Evolutionary conservation across 2,113 vertebrate genomes (phyloP), one percentile per base, ranked within the genome.

Genomic region (Chitala chitala): DNA sequence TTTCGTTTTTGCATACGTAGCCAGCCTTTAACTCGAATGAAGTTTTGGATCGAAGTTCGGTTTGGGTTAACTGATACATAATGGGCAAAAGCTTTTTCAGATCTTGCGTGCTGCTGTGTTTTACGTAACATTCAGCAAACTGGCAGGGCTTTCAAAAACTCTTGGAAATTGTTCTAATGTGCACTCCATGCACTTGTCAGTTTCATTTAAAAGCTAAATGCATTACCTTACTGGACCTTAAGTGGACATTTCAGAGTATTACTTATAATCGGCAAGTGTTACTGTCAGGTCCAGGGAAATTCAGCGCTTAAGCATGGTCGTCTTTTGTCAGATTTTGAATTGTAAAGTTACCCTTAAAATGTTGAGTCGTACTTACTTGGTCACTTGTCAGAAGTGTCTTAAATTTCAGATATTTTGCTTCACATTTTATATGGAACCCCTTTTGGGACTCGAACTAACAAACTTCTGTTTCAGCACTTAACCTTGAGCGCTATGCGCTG

Each of bases 241-340:
- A 24, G 17, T 65, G 63, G n/a, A 65, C 38, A 44, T 44, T 65
- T 65, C 33, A 40, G 56, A 33, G 42, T 33, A 64, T 64, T 42
- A 22, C 42, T 44, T 65, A 22, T 65, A n/a, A n/a, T n/a, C n/a
- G n/a, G n/a, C n/a, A n/a, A 22, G 63, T 13, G n/a, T n/a, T 38
- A 42, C 5, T 65, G 36, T 42, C 33, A 65, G 38, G 20, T n/a
- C 5, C n/a, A 10, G n/a, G 63, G 42, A 59, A 44, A 15, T 65
- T 22, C 8, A 22, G 22, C 13, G 63, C 38, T 24, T 42, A 8
- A 1, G n/a, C 22, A 42, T 12, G 3, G 42, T n/a, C 63, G 22
- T 9, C 3, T 44, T 65, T 12, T n/a, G n/a, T n/a, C n/a, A n/a
- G n/a, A n/a, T n/a, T n/a, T 2, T 51, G 20, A 51, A 10, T 15